Conservation (phyloP, 1,140 invertebrate genomes). For the Lepidotrigona ventralis region DNA sequence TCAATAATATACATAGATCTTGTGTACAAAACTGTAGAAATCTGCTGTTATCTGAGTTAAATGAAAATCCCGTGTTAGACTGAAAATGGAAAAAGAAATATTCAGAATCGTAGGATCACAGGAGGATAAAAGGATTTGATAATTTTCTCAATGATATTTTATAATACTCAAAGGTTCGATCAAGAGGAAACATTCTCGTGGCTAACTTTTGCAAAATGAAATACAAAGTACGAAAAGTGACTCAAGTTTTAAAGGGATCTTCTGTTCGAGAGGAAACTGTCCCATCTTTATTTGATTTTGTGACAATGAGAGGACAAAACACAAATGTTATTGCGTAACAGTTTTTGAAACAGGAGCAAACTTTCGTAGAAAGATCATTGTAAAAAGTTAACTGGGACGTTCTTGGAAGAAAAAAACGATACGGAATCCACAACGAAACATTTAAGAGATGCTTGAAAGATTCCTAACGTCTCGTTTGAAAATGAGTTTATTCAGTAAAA, state of each 20-base stretch:
- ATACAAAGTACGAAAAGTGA: background rate
- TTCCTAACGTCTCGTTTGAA: background rate
- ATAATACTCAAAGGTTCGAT: too few species aligned
- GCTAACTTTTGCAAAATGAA: background rate
- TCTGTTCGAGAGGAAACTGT: background rate
- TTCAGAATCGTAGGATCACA: too few species aligned
- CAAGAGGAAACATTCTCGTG: too few species aligned
- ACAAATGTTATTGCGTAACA: background rate
- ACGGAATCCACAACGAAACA: background rate
- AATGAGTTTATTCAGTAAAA: background rate
- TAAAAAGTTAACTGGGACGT: background rate
- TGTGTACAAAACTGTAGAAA: too few species aligned
- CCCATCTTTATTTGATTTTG: background rate
- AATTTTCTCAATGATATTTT: too few species aligned
- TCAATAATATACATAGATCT: too few species aligned
- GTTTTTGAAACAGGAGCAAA: background rate
- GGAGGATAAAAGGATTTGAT: too few species aligned
- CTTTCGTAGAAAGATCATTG: slow-evolving; percentile 10
- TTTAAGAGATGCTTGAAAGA: background rate
- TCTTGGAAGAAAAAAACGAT: background rate
- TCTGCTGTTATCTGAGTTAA: too few species aligned
- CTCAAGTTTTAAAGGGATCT: too few species aligned
- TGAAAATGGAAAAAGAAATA: too few species aligned
- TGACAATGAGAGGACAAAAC: too few species aligned
- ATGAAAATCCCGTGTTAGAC: too few species aligned